Conservation (phyloP, 2,113 vertebrate genomes). For the Pantherophis guttatus region DNA sequence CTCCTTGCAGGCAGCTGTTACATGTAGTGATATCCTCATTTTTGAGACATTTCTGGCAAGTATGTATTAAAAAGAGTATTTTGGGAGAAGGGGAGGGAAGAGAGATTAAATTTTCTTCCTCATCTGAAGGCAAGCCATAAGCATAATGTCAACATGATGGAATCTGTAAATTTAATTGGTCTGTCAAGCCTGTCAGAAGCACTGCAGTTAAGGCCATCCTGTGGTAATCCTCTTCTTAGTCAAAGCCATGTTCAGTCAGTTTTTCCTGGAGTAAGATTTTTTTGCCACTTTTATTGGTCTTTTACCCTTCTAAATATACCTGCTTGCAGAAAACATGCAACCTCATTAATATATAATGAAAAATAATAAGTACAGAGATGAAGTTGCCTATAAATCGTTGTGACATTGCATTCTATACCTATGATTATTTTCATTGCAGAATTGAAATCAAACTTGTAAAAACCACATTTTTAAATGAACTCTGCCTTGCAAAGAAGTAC, state of each 20-base stretch:
- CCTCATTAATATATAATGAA: constrained; percentile 7
- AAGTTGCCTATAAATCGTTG: not conserved
- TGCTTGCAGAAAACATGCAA: not conserved
- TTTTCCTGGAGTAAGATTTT: not conserved
- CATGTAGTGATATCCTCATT: not conserved
- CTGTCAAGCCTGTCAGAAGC: not conserved
- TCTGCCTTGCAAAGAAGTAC: not conserved
- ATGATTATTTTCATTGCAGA: not conserved
- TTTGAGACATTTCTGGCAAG: not conserved
- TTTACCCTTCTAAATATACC: not conserved
- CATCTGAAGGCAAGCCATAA: not conserved
- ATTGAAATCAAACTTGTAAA: not conserved
- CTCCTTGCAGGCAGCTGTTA: not conserved
- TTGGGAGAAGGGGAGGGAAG: not conserved
- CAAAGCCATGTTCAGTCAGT: fast-evolving
- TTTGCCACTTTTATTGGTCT: not conserved
- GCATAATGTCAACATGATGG: not conserved
- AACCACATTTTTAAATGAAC: not conserved
- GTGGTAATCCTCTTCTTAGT: not conserved
- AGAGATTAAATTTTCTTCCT: not conserved
- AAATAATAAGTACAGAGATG: not conserved
- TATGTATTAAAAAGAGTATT: not conserved
- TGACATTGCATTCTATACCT: not conserved
- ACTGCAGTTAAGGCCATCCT: not conserved
- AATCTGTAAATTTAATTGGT: not conserved